phyloP scores from a whole-genome alignment of 2,888 invertebrate genomes.

The Piscicola geometra region DNA sequence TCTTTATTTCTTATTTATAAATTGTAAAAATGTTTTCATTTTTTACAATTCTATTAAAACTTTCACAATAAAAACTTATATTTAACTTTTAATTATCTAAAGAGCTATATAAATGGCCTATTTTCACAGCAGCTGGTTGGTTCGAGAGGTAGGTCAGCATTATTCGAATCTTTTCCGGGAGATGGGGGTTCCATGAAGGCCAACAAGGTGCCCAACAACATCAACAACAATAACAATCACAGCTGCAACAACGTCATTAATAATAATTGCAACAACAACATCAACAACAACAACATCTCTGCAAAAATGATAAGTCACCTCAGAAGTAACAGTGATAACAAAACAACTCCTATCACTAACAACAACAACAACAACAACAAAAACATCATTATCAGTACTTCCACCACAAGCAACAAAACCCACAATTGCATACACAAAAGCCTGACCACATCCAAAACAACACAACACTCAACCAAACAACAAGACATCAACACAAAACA shows the following conservation, averaged over 20 bases:
- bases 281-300: neutral
- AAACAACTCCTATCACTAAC: neutral
- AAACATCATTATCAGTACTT: neutral
- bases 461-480: neutral
- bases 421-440: no score
- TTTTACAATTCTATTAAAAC: no score
- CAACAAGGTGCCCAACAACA: neutral
- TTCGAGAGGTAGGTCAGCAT: neutral
- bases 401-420: neutral
- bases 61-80: no score
- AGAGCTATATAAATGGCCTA: no score
- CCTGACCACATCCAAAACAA: slow-evolving; percentile 3
- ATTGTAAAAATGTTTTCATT: no score
- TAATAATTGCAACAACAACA: neutral
- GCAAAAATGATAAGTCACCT: no score
- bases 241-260: neutral
- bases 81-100: no score
- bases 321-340: neutral
- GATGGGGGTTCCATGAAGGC: slow-evolving; percentile 7
- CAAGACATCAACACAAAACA: no score
- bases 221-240: neutral
- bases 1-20: no score
- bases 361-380: neutral
- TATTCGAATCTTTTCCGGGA: neutral
- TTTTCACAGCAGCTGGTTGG: neutral